Percentiles rank a stretch among this genome's conserved stretches.
Conservation (phyloP, 2,888 invertebrate species). For the Lepidonotus clava region DNA sequence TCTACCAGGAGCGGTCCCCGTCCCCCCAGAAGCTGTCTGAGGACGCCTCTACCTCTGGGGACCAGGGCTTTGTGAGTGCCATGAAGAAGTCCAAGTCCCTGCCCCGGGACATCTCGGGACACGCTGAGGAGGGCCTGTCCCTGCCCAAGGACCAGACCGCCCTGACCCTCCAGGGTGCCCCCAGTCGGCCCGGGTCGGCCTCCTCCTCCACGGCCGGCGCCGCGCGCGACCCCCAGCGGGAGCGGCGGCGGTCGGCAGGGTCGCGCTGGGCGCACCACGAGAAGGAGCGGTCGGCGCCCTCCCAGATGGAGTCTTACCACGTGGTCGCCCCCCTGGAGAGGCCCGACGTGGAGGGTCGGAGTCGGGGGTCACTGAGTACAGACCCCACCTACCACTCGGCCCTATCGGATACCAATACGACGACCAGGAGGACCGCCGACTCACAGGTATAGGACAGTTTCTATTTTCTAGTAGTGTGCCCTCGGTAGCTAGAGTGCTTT, state of each 20-base stretch:
- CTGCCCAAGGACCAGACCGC: background rate
- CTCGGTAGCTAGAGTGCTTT: too few species aligned
- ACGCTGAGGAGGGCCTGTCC: slow-evolving; percentile 20
- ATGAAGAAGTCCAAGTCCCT: slow-evolving; percentile 53
- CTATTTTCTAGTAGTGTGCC: too few species aligned
- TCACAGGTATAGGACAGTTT: too few species aligned
- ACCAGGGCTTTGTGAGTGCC: background rate
- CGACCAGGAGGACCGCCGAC: background rate
- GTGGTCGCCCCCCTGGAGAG: slow-evolving; percentile 2
- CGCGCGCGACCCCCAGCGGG: background rate
- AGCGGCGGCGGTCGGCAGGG: background rate
- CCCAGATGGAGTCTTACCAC: slow-evolving; percentile 50
- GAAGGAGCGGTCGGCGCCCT: slow-evolving; percentile 34
- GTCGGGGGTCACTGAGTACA: too few species aligned
- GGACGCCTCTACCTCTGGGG: background rate
- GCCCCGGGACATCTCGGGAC: slow-evolving; percentile 36
- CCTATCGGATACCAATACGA: background rate
- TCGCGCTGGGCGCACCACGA: slow-evolving; percentile 18
- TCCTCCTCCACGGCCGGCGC: background rate
- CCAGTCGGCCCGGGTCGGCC: background rate
- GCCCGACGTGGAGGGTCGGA: background rate
- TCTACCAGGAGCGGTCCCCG: slow-evolving; percentile 33
- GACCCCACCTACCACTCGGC: too few species aligned
- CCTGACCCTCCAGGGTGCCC: slow-evolving; percentile 9
- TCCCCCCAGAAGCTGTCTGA: slow-evolving; percentile 41